phyloP scores from a whole-genome alignment of 2,113 vertebrate genomes.

The Macrotus californicus region DNA sequence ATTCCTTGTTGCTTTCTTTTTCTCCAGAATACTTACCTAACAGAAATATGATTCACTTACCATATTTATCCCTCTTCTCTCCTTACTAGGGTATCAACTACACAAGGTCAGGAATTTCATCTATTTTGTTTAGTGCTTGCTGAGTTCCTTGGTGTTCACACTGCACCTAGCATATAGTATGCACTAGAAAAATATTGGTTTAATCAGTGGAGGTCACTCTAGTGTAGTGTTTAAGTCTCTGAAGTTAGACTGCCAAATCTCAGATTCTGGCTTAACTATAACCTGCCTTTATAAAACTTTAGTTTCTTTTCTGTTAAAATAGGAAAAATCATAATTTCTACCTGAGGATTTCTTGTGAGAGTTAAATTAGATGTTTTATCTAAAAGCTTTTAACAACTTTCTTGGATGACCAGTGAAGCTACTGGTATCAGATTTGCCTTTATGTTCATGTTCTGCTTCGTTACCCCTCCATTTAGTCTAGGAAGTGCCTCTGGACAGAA shows the following conservation, averaged over 20 bases:
- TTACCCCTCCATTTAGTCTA: not conserved
- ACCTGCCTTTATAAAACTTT: not conserved
- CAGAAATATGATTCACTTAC: not conserved
- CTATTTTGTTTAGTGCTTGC: not conserved
- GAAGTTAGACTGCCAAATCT: not conserved
- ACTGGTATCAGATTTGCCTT: not conserved
- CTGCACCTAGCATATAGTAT: not conserved
- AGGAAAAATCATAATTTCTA: not conserved
- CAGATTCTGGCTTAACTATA: not conserved
- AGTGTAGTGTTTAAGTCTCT: not conserved
- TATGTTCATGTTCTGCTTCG: not conserved
- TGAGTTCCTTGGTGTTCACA: not conserved
- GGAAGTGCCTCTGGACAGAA: not conserved
- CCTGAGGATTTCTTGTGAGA: not conserved
- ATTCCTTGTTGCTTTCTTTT: not conserved
- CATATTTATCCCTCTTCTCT: not conserved
- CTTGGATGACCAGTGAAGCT: not conserved
- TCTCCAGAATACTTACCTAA: not conserved
- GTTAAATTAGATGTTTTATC: not conserved
- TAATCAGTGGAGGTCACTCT: not conserved
- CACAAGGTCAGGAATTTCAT: not conserved
- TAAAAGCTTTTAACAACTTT: conserved; percentile 1
- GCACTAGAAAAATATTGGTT: not conserved
- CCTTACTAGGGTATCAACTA: not conserved
- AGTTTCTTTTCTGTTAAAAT: conserved; percentile 3